Base-by-base conservation (phyloP, 2,797 vertebrate species). In the Rhinogobio ventralis region DNA sequence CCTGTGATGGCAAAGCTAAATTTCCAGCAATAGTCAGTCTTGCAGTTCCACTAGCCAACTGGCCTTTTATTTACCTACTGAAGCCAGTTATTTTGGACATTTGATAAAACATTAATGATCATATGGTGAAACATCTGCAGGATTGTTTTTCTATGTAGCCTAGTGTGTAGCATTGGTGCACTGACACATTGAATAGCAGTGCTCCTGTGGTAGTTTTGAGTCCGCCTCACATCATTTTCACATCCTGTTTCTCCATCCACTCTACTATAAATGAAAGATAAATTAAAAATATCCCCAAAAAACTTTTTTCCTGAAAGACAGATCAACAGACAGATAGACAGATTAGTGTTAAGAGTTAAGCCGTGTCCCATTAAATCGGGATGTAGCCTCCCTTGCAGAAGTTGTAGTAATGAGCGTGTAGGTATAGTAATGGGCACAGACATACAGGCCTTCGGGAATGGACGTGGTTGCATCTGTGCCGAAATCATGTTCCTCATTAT, bases 401-500 rank as follows among this genome's bases (percentile, higher is more conserved):
- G 49, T 11, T 45, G 49, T 60, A 45, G 23, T 84, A 84, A 84
- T 33, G 64, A 78, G 20, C 14, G 0, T 25, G 74, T 71, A 78
- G 51, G 36, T 75, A 84, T 84, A 84, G 74, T 57, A 77, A 77
- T 39, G 20, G 36, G 60, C 28, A 71, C 13, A 7, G 64, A 14
- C 75, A 2, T 62, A 62, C 1, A 19, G 74, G 51, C 75, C 83
- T 79, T 62, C 4, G 75, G 75, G 83, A 84, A 67, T 60, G 53
- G 75, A 71, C 10, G 23, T 45, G 74, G 64, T 60, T 46, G 36
- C 36, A 23, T 60, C 51, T 60, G 39, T 42, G 28, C 25, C 1
- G 7, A 75, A 83, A 83, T 77, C 68, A n/a, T 82, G 78, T 79
- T 86, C 68, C 80, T 86, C 60, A 86, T 88, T 86, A 82, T 19